Evolutionary conservation across 2,797 vertebrate genomes (phyloP).

Genomic region (Labroides dimidiatus): DNA sequence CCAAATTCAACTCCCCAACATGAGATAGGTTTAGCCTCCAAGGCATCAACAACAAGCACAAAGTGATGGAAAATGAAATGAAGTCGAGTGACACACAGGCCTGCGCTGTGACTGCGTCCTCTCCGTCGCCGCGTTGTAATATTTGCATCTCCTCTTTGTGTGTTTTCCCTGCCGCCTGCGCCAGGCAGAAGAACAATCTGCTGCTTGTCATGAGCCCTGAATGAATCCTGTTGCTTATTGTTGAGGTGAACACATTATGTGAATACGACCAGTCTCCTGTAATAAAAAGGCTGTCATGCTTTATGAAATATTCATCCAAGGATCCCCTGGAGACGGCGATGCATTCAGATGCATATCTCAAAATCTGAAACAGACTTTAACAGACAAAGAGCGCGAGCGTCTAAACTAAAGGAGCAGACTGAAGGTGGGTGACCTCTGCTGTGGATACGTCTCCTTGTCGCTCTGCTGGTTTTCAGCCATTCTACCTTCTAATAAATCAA

Average conservation of each 20-base stretch:
- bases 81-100: conserved; percentile 59
- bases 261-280: conserved; percentile 77
- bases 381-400: conserved; percentile 60
- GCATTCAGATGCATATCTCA: conserved; percentile 73
- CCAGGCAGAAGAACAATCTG: conserved; percentile 64
- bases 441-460: conserved; percentile 69
- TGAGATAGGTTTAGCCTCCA: conserved; percentile 25
- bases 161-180: conserved; percentile 48
- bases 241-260: conserved; percentile 74
- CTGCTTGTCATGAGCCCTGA: conserved; percentile 69
- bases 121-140: conserved; percentile 42
- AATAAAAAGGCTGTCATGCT: conserved; percentile 74
- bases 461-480: conserved; percentile 75
- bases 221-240: conserved; percentile 78
- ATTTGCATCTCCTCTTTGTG: no score
- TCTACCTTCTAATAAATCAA: conserved; percentile 78
- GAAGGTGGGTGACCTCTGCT: conserved; percentile 73
- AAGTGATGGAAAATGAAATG: conserved; percentile 50
- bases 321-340: conserved; percentile 63
- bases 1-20: conserved; percentile 39
- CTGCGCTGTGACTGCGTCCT: conserved; percentile 26
- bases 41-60: conserved; percentile 33
- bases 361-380: conserved; percentile 70
- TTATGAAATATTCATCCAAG: conserved; percentile 84
- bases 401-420: conserved; percentile 59